Percentiles rank a stretch among this genome's conserved stretches.
Conservation (phyloP, 2,113 vertebrate species). For the Lamprotornis superbus region DNA sequence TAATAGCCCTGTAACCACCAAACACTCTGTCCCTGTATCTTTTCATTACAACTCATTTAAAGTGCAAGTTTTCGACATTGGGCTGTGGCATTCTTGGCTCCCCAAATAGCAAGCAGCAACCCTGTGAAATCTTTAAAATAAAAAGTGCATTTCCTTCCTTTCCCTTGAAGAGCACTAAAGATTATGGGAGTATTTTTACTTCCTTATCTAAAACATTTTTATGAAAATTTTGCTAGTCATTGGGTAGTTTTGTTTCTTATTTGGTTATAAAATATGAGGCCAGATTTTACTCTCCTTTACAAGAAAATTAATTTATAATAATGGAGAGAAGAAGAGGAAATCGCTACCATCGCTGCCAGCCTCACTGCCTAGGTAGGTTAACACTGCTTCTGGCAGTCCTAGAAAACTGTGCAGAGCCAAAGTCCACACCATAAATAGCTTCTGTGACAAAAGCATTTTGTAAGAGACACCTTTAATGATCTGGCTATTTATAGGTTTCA, state of each 20-base stretch:
- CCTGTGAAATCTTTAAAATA: background rate
- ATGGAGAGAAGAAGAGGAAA: background rate
- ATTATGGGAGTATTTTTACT: background rate
- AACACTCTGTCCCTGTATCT: background rate
- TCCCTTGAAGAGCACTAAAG: background rate
- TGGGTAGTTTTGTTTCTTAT: background rate
- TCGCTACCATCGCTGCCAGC: background rate
- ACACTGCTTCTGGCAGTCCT: background rate
- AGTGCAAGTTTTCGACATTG: accelerated
- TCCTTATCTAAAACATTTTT: background rate
- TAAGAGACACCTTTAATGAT: constrained; percentile 31
- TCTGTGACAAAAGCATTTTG: constrained; percentile 13
- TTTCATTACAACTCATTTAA: background rate
- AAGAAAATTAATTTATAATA: background rate
- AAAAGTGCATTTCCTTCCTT: background rate
- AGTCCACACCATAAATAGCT: constrained; percentile 3
- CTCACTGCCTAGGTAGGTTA: background rate
- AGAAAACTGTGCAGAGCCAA: background rate
- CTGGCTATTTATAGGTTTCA: constrained; percentile 28
- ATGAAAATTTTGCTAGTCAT: background rate
- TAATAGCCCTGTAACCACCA: background rate
- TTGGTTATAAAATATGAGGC: background rate
- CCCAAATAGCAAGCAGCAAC: background rate
- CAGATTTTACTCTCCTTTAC: background rate
- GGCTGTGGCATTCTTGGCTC: background rate